Conservation (phyloP, 2,797 vertebrate genomes). For the Hemitrygon akajei region DNA sequence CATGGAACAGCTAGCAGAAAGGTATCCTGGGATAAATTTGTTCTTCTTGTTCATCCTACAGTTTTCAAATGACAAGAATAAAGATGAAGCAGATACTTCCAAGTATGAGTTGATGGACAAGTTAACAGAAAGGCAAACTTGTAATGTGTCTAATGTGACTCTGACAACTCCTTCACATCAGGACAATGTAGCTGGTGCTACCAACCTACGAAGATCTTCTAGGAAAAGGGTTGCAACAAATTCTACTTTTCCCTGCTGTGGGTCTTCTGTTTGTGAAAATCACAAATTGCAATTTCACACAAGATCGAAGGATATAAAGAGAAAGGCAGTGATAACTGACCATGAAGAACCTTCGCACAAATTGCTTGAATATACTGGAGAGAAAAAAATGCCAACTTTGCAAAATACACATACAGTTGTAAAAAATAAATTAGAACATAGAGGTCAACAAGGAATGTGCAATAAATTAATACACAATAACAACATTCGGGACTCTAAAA, state of each 20-base stretch:
- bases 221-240: not conserved
- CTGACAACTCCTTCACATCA: not conserved
- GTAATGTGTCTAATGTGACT: not conserved
- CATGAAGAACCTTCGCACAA: not conserved
- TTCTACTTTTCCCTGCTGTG: not conserved
- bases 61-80: conserved; percentile 42
- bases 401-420: not conserved
- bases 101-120: conserved; percentile 37
- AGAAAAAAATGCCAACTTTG: not conserved
- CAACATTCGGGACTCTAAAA: not conserved
- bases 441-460: too few species aligned
- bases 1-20: not conserved
- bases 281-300: not conserved
- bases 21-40: not conserved
- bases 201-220: not conserved
- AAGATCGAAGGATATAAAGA: not conserved
- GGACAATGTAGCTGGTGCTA: not conserved
- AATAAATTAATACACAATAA: conserved; percentile 7
- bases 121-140: not conserved
- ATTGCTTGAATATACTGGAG: too few species aligned
- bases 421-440: not conserved
- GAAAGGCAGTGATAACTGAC: conserved; percentile 9
- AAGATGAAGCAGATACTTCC: conserved; percentile 41
- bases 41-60: conserved; percentile 42
- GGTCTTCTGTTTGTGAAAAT: not conserved